Base-by-base conservation (phyloP, 2,888 invertebrate species). In the Trichogramma dendrolimi region DNA sequence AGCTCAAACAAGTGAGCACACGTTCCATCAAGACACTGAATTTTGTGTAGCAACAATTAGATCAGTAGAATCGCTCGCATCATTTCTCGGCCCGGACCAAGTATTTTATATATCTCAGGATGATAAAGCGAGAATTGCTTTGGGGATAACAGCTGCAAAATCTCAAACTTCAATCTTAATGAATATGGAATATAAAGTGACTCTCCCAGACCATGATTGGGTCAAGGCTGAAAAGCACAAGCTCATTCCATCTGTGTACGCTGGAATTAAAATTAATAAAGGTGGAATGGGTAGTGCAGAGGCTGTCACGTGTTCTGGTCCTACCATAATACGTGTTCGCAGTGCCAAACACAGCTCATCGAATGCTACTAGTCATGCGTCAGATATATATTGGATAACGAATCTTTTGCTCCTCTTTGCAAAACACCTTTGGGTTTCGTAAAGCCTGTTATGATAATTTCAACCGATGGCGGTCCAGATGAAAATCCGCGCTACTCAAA, bases 241-340 rank as follows among this genome's bases (percentile, higher is more conserved):
- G 56, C 64, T 77, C 2, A 71, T 73, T 46, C 73, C 75, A 4
- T 71, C 71, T 7, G 72, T 76, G 1, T 75, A 75, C 67, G 75
- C 71, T 14, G 69, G 63, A 11, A 64, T 71, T 46, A 53, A 54
- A 49, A 69, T 75, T 5, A 69, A 70, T 57, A 53, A 58, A 40
- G 67, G 71, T 60, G 64, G 63, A 51, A 50, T 69, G 63, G 73
- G 74, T 56, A 60, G 67, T 58, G 67, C 68, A 60, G 59, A 75
- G 71, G 73, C 74, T 55, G 75, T 79, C 48, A 60, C 69, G 49
- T 77, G 76, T 63, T 71, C 70, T 62, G 80, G 79, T n/a, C 79
- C 80, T 55, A 80, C 78, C 59, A 48, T 75, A 69, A 70, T 80
- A 49, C 72, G 76, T 8, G 71, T 76, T 41, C 49, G 73, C 39